A percentile compares a stretch with the other conserved stretches of the same genome.
These are phyloP conservation scores for Miniopterus natalensis DNA, from an alignment of 2,113 vertebrate genomes.

Conservation along the genomic window DNA sequence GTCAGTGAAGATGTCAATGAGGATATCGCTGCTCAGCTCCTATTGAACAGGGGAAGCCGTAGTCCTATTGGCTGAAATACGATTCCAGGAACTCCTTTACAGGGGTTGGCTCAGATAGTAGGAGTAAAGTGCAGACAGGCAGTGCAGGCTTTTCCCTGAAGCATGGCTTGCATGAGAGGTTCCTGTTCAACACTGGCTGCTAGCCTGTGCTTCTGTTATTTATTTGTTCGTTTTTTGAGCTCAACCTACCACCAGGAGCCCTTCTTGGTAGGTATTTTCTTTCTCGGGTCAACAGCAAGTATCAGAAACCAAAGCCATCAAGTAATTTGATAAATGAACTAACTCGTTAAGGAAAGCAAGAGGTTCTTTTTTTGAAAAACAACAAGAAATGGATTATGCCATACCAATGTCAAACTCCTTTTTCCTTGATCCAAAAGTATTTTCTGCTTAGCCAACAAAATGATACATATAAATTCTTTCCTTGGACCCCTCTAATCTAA, in stretches of 20 bases:
- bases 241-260: background rate
- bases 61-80: background rate
- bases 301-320: background rate
- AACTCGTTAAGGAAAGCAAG: background rate
- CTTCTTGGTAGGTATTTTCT: background rate
- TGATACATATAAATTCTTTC: background rate
- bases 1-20: background rate
- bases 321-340: background rate
- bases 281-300: background rate
- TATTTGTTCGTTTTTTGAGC: background rate
- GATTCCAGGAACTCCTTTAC: background rate
- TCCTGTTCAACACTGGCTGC: background rate
- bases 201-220: background rate
- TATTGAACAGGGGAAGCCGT: background rate
- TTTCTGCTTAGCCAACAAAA: slow-evolving; percentile 45
- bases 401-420: background rate
- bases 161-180: background rate
- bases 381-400: background rate
- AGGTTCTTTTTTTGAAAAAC: background rate
- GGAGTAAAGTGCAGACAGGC: background rate
- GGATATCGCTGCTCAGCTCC: background rate
- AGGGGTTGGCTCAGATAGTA: background rate
- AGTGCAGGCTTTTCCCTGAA: background rate
- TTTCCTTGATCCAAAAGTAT: background rate
- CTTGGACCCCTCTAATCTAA: background rate